A percentile compares a stretch with the other conserved stretches of the same genome.
Conservation (phyloP, 2,113 vertebrate genomes). For the Osmerus mordax region DNA sequence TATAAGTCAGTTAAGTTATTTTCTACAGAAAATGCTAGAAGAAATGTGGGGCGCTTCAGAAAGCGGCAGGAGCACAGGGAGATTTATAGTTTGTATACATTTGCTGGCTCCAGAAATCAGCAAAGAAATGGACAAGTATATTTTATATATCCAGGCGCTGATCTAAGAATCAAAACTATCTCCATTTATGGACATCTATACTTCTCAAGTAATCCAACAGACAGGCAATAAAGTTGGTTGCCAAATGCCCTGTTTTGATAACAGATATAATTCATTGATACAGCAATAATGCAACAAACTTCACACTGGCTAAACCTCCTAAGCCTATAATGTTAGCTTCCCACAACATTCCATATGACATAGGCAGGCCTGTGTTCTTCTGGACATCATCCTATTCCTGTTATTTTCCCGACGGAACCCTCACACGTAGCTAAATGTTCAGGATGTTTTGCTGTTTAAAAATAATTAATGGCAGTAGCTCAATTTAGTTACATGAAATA, state of each 20-base stretch:
- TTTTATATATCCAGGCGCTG: constrained; percentile 70
- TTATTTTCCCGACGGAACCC: no score
- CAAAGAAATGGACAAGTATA: constrained; percentile 72
- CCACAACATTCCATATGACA: constrained; percentile 6
- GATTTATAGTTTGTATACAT: constrained; percentile 92
- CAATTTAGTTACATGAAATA: no score
- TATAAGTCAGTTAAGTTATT: constrained; percentile 46
- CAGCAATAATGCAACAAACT: constrained; percentile 45
- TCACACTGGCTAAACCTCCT: constrained; percentile 43
- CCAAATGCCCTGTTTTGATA: constrained; percentile 63
- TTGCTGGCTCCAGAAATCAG: constrained; percentile 87
- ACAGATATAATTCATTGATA: constrained; percentile 64
- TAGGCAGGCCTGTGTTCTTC: neutral
- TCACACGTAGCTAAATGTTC: no score
- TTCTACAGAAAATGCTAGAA: constrained; percentile 57
- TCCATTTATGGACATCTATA: constrained; percentile 74
- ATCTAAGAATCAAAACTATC: constrained; percentile 61
- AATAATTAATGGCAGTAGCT: no score
- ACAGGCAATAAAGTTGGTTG: constrained; percentile 59
- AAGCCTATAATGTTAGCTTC: constrained; percentile 19
- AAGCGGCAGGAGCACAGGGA: constrained; percentile 56
- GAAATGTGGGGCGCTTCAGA: constrained; percentile 54
- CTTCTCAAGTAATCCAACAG: constrained; percentile 56
- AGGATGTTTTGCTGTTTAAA: no score
- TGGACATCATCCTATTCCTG: neutral